A percentile compares a stretch with the other conserved stretches of the same genome.
These are phyloP conservation scores for Drosophila robusta DNA, from an alignment of 2,888 invertebrate species.

Conservation along the genomic window DNA sequence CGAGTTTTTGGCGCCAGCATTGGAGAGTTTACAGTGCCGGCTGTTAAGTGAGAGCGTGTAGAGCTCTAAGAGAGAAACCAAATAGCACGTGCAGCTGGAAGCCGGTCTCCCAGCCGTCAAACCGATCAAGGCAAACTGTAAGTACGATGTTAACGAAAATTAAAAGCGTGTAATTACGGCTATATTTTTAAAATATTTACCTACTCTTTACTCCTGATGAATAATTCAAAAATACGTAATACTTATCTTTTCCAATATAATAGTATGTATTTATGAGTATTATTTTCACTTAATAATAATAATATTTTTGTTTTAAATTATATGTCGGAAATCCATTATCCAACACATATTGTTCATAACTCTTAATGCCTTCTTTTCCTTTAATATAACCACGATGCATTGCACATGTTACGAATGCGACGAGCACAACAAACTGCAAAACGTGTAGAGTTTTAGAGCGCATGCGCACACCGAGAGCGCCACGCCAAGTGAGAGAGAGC, in stretches of 20 bases:
- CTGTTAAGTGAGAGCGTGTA: conserved; percentile 20
- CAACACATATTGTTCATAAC: background rate
- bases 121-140: background rate
- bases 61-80: conserved; percentile 11
- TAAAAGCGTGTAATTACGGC: too few species aligned
- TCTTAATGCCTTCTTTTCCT: background rate
- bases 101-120: conserved; percentile 24
- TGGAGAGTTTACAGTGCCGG: conserved; percentile 68
- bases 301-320: too few species aligned
- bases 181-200: too few species aligned
- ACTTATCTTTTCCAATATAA: background rate
- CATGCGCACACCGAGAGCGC: conserved; percentile 53
- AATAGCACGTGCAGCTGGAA: conserved; percentile 39
- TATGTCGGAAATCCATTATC: too few species aligned
- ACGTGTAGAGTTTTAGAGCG: conserved; percentile 70
- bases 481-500: conserved; percentile 8
- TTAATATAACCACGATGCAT: background rate
- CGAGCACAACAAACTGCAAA: conserved; percentile 70
- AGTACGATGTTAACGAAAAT: background rate
- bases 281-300: background rate
- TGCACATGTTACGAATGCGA: conserved; percentile 67
- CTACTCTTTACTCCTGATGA: too few species aligned
- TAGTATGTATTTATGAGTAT: background rate
- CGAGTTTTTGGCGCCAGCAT: conserved; percentile 70
- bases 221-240: too few species aligned